Evolutionary conservation across 2,797 vertebrate genomes (phyloP).

Genomic region (Halcyon smyrnensis): DNA sequence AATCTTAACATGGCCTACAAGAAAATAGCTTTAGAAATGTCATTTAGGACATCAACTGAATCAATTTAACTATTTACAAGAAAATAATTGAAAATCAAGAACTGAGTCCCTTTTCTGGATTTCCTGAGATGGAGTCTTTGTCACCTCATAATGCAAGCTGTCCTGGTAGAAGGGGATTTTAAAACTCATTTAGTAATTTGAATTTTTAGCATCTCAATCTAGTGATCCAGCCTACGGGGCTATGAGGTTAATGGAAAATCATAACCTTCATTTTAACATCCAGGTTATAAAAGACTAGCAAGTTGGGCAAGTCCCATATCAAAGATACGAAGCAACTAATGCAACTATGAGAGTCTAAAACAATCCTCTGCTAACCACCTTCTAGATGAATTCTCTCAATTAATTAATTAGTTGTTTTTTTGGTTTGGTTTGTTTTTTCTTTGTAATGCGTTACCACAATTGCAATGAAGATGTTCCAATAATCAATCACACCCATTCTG

Average conservation of each 20-base stretch:
- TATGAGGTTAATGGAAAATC: background rate
- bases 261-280: background rate
- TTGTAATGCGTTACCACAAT: background rate
- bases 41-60: background rate
- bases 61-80: background rate
- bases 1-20: background rate
- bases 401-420: background rate
- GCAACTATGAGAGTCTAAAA: background rate
- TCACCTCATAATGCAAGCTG: background rate
- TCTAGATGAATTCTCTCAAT: background rate
- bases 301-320: background rate
- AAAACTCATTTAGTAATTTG: background rate
- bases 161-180: background rate
- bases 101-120: background rate
- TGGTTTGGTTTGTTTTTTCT: background rate
- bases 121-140: background rate
- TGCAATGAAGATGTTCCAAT: background rate
- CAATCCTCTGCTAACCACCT: background rate
- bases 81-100: background rate
- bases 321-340: background rate
- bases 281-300: background rate
- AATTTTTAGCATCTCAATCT: background rate
- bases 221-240: background rate
- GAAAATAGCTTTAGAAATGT: background rate
- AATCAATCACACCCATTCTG: background rate